These are phyloP conservation scores for Cuculus canorus DNA, from an alignment of 2,797 vertebrate genomes.

Conservation along the genomic window DNA sequence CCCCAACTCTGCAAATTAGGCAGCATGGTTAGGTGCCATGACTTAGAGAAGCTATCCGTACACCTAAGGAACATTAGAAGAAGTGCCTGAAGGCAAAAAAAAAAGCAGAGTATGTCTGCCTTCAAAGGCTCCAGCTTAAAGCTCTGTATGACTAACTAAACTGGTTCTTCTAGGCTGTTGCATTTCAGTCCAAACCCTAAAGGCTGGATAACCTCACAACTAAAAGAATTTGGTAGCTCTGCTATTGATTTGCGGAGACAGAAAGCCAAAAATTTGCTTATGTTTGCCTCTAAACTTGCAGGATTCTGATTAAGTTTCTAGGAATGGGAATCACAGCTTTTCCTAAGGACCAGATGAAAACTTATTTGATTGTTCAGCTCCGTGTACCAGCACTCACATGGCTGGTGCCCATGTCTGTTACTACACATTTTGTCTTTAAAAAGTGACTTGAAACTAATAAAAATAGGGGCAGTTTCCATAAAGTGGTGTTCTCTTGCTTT, in stretches of 20 bases:
- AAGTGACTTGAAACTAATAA: slow-evolving; percentile 41
- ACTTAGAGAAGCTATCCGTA: background rate
- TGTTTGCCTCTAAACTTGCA: background rate
- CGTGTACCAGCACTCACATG: background rate
- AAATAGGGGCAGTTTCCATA: slow-evolving; percentile 36
- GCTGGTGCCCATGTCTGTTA: background rate
- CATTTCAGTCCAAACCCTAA: background rate
- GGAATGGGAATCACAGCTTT: background rate
- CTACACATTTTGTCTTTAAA: background rate
- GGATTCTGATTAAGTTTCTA: background rate
- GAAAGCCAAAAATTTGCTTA: background rate
- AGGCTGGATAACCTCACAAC: background rate
- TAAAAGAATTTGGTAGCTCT: background rate
- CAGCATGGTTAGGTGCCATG: background rate
- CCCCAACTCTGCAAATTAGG: background rate
- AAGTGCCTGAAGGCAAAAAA: background rate
- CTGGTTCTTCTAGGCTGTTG: background rate
- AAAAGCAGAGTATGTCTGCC: background rate
- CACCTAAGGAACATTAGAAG: background rate
- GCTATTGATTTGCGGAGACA: background rate
- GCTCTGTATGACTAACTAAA: background rate
- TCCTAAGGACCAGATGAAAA: background rate
- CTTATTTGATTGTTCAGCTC: background rate
- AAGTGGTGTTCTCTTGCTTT: slow-evolving; percentile 18
- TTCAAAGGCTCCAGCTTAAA: background rate